phyloP scores from a whole-genome alignment of 2,888 invertebrate species.

The Drosophila greeni region DNA sequence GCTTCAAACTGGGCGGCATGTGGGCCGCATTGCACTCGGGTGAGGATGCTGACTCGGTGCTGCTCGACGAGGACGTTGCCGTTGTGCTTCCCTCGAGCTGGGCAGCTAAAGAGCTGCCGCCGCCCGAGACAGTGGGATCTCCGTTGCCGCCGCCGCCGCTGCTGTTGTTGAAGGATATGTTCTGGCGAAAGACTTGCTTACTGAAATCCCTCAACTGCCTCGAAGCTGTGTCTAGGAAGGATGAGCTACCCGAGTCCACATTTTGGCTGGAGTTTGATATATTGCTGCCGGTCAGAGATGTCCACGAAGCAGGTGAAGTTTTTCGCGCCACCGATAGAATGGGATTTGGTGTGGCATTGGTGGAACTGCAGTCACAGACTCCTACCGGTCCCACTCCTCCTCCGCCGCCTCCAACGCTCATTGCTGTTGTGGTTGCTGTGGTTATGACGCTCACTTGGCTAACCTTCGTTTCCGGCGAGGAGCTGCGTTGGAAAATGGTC shows the following conservation, averaged over 20 bases:
- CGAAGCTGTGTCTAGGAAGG: conserved; percentile 76
- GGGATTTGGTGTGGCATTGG: conserved; percentile 44
- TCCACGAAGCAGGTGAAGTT: conserved; percentile 28
- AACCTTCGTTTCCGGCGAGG: conserved; percentile 68
- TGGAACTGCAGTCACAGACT: conserved; percentile 46
- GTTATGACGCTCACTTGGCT: conserved; percentile 19
- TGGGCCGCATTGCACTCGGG: conserved; percentile 77
- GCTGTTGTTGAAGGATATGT: conserved; percentile 67
- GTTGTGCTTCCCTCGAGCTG: conserved; percentile 43
- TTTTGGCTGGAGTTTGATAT: conserved; percentile 34
- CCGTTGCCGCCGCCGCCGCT: conserved; percentile 62
- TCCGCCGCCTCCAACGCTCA: conserved; percentile 35
- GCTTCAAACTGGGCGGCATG: conserved; percentile 81
- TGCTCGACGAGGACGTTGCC: conserved; percentile 35
- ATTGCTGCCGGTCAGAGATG: conserved; percentile 28
- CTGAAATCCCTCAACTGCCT: conserved; percentile 76
- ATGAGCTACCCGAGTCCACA: conserved; percentile 51
- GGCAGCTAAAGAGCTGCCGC: not conserved
- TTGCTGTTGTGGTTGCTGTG: conserved; percentile 31
- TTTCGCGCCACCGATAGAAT: conserved; percentile 22
- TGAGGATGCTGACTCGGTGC: conserved; percentile 45
- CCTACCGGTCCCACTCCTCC: conserved; percentile 11
- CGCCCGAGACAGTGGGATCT: conserved; percentile 45
- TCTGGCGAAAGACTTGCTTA: conserved; percentile 78
- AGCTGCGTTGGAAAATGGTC: conserved; percentile 81